Conservation (phyloP, 2,113 vertebrate genomes). For the Deroptyus accipitrinus region DNA sequence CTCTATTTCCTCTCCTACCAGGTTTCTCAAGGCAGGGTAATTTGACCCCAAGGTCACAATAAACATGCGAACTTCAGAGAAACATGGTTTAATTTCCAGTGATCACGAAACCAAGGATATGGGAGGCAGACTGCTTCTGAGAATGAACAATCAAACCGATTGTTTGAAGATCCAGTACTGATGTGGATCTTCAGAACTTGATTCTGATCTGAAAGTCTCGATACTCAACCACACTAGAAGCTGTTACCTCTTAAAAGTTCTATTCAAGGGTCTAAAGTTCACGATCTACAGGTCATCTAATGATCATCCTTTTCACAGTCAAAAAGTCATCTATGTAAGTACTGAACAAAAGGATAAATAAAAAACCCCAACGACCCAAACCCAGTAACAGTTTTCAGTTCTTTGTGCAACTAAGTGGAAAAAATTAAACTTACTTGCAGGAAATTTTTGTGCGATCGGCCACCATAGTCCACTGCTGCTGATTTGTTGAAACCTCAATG, state of each 20-base stretch:
- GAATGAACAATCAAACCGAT: background rate
- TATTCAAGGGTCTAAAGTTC: background rate
- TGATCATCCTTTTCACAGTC: background rate
- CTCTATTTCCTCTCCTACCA: background rate
- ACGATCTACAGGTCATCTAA: background rate
- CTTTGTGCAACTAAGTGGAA: background rate
- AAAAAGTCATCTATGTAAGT: background rate
- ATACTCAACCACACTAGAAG: background rate
- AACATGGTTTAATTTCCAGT: background rate
- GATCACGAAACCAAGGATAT: background rate
- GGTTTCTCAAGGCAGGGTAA: background rate
- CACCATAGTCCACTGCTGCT: slow-evolving; percentile 95
- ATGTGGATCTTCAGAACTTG: background rate
- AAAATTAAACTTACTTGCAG: slow-evolving; percentile 85
- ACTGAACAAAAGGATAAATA: background rate
- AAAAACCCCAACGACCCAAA: background rate
- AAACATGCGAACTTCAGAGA: background rate
- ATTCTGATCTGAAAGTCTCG: background rate
- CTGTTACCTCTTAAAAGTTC: background rate
- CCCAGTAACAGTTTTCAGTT: background rate
- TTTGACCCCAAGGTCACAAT: background rate
- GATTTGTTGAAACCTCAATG: slow-evolving; percentile 92
- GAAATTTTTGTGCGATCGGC: slow-evolving; percentile 88
- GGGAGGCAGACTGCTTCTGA: background rate
- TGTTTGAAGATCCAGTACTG: background rate